These are phyloP conservation scores for Serilophus lunatus DNA, from an alignment of 2,113 vertebrate species.

Conservation along the genomic window DNA sequence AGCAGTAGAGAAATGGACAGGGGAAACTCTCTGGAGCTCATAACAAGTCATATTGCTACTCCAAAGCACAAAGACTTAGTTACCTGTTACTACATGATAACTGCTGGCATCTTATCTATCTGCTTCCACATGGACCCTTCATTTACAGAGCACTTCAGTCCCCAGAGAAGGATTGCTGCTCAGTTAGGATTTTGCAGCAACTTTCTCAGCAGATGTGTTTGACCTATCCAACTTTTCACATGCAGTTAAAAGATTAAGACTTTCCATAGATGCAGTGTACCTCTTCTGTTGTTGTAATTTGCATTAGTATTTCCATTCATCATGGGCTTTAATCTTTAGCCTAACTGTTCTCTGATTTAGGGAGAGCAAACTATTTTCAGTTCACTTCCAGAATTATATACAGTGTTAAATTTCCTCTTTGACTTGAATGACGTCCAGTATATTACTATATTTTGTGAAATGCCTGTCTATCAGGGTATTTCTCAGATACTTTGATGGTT, in stretches of 20 bases:
- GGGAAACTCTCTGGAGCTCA: neutral
- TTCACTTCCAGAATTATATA: neutral
- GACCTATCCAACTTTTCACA: neutral
- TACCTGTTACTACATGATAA: neutral
- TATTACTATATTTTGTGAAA: neutral
- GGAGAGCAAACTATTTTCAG: neutral
- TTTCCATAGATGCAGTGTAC: neutral
- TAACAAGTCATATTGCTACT: neutral
- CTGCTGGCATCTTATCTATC: neutral
- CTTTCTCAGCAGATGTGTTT: neutral
- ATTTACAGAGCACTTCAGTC: neutral
- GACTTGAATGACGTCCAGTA: neutral
- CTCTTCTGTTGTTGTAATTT: neutral
- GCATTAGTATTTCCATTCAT: neutral
- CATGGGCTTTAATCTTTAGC: neutral
- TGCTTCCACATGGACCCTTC: neutral
- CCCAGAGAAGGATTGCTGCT: neutral
- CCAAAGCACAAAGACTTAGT: neutral
- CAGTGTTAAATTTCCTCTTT: neutral
- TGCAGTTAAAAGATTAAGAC: neutral
- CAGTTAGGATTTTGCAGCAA: neutral
- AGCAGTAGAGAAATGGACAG: neutral
- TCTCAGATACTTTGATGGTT: neutral
- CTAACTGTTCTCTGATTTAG: neutral
- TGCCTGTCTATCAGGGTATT: neutral